Conservation (phyloP, 2,113 vertebrate genomes). For the Caracal caracal region DNA sequence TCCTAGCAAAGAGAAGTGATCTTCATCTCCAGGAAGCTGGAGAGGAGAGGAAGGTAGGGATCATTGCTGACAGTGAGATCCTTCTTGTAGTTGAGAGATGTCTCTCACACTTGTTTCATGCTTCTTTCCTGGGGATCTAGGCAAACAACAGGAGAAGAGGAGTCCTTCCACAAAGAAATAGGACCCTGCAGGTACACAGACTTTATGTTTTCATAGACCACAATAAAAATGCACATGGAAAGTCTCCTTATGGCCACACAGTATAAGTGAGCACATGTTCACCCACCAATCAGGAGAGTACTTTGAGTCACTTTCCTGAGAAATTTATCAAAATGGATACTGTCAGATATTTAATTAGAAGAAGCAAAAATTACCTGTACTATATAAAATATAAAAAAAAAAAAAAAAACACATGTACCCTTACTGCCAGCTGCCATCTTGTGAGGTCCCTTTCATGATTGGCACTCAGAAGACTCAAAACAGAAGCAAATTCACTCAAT, state of each 20-base stretch:
- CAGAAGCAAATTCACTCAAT: slow-evolving; percentile 20
- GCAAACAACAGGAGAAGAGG: neutral
- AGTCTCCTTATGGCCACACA: neutral
- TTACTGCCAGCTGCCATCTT: neutral
- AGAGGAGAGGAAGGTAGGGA: neutral
- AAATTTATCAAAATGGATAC: slow-evolving; percentile 22
- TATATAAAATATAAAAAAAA: slow-evolving; percentile 21
- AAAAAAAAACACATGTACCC: neutral
- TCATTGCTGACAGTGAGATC: neutral
- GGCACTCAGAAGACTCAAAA: slow-evolving; percentile 34
- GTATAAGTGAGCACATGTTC: neutral
- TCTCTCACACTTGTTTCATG: neutral
- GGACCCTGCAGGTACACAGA: neutral
- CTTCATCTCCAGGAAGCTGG: neutral
- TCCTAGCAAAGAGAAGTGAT: neutral
- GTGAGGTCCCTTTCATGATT: neutral
- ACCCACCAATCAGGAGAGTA: neutral
- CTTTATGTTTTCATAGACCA: neutral
- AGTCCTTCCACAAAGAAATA: neutral
- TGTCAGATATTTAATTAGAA: slow-evolving; percentile 40
- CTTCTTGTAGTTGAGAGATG: neutral
- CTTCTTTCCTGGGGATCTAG: neutral
- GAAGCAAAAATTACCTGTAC: neutral
- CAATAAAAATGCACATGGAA: neutral
- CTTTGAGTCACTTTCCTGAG: neutral